phyloP scores from a whole-genome alignment of 2,888 invertebrate species.

The Barypeithes pellucidus region DNA sequence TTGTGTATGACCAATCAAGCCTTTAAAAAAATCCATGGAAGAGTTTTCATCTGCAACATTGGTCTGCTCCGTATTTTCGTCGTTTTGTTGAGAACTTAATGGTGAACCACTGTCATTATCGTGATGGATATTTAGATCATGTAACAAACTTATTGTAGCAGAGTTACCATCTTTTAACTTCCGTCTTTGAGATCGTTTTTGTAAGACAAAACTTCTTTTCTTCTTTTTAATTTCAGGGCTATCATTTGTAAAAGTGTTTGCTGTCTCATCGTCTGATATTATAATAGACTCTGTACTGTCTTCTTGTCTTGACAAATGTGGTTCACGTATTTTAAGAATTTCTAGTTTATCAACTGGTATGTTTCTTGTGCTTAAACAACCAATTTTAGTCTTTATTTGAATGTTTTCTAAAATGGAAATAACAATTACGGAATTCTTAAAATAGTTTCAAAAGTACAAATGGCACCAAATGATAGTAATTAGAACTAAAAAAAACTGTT shows the following conservation, averaged over 20 bases:
- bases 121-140: neutral
- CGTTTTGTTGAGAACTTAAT: neutral
- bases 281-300: constrained; percentile 33
- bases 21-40: constrained; percentile 19
- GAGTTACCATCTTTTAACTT: neutral
- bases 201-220: neutral
- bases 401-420: constrained; percentile 15
- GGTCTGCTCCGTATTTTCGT: neutral
- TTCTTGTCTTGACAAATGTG: neutral
- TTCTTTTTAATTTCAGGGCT: constrained; percentile 49
- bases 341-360: constrained; percentile 14
- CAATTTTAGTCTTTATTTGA: neutral
- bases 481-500: neutral
- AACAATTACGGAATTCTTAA: neutral
- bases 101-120: neutral
- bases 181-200: constrained; percentile 10
- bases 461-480: neutral
- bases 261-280: constrained; percentile 45
- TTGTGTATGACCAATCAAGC: neutral
- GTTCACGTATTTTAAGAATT: constrained; percentile 21
- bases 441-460: neutral
- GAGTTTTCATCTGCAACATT: constrained; percentile 6
- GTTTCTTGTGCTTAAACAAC: neutral
- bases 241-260: constrained; percentile 20
- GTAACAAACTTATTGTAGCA: constrained; percentile 7